phyloP scores from a whole-genome alignment of 2,888 invertebrate genomes.

The Nineta flava region DNA sequence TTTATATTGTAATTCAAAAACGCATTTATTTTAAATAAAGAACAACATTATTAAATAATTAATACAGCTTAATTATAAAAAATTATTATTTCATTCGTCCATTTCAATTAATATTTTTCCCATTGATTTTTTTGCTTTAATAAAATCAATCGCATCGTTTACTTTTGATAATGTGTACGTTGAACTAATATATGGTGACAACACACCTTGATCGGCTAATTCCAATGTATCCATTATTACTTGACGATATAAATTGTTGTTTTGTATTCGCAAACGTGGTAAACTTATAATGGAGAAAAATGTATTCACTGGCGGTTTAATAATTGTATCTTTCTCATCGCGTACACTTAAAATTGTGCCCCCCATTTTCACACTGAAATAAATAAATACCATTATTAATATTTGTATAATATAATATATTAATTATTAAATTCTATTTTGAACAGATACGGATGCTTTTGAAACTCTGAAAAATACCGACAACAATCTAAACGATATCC shows the following conservation, averaged over 20 bases:
- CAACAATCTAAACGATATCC: too few relatives aligned
- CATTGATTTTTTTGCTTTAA: conserved; percentile 37
- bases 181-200: conserved; percentile 38
- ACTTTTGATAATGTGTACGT: conserved; percentile 37
- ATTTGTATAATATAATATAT: too few relatives aligned
- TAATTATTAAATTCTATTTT: too few relatives aligned
- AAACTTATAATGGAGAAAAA: conserved; percentile 21
- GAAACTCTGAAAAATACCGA: too few relatives aligned
- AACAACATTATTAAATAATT: too few relatives aligned
- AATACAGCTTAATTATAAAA: too few relatives aligned
- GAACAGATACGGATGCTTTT: too few relatives aligned
- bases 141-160: conserved; percentile 40
- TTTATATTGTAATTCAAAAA: too few relatives aligned
- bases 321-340: conserved; percentile 17
- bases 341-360: conserved; percentile 23
- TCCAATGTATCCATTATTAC: conserved; percentile 40
- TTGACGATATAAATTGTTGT: conserved; percentile 36
- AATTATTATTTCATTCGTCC: conserved; percentile 11
- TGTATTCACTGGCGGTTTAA: conserved; percentile 20
- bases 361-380: conserved; percentile 34
- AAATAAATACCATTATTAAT: not conserved
- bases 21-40: too few relatives aligned
- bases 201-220: conserved; percentile 41
- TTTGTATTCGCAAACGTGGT: conserved; percentile 25
- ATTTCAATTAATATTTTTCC: conserved; percentile 41